phyloP scores from a whole-genome alignment of 2,888 invertebrate species.

The Leptura quadrifasciata region DNA sequence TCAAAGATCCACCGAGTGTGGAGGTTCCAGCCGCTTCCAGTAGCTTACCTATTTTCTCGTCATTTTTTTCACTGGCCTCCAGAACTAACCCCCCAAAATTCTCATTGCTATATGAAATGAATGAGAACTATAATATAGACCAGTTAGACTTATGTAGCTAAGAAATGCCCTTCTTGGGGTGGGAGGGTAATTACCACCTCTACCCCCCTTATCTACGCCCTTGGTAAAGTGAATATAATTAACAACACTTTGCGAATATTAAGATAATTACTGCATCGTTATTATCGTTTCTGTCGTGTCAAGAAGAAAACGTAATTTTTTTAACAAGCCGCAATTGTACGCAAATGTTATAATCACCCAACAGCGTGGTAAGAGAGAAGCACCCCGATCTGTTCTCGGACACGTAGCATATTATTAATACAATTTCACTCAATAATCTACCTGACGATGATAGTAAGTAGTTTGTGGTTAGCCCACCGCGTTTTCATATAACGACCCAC shows the following conservation, averaged over 20 bases:
- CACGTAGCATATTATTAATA: slow-evolving; percentile 29
- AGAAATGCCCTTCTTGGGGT: no score
- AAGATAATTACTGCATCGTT: background rate
- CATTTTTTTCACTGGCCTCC: no score
- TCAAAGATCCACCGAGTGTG: no score
- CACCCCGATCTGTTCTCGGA: slow-evolving; percentile 1
- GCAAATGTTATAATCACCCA: slow-evolving; percentile 2
- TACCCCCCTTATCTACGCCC: no score
- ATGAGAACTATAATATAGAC: no score
- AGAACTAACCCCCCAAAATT: no score
- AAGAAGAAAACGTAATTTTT: background rate
- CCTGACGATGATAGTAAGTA: slow-evolving; percentile 22
- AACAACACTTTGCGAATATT: background rate
- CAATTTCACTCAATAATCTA: slow-evolving; percentile 18
- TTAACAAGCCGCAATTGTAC: background rate
- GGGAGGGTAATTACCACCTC: no score
- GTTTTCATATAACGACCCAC: slow-evolving; percentile 7
- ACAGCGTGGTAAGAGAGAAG: background rate
- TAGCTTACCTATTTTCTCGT: no score
- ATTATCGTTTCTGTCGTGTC: background rate
- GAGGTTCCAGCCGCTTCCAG: no score
- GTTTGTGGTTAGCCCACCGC: slow-evolving; percentile 22
- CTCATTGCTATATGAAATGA: no score
- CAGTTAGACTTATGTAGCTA: no score
- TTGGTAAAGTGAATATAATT: no score